Conservation (phyloP, 2,797 vertebrate genomes). For the Leontocebus nigricollis region DNA sequence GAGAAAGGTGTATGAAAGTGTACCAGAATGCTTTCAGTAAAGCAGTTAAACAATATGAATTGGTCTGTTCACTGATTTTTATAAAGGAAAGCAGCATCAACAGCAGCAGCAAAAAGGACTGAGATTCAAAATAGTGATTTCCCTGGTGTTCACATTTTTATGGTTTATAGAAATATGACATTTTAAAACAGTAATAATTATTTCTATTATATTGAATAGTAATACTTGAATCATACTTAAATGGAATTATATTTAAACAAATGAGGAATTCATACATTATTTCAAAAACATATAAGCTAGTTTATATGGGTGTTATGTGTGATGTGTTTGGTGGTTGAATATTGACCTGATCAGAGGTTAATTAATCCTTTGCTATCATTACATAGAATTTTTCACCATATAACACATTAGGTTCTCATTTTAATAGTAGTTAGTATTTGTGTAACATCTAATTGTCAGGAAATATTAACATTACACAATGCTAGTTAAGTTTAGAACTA, state of each 20-base stretch:
- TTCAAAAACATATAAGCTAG: neutral
- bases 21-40: neutral
- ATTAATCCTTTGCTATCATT: neutral
- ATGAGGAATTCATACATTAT: neutral
- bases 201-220: neutral
- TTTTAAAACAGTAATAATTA: neutral
- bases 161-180: neutral
- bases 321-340: neutral
- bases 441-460: neutral
- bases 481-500: neutral
- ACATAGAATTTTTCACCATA: neutral
- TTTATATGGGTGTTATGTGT: neutral
- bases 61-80: neutral
- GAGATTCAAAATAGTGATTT: neutral
- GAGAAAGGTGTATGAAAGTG: neutral
- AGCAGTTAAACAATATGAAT: neutral
- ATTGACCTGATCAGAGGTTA: neutral
- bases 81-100: neutral
- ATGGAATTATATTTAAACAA: neutral
- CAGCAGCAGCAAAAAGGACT: neutral
- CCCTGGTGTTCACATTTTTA: neutral
- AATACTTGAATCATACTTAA: neutral
- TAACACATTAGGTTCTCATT: neutral
- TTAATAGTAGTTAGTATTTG: neutral
- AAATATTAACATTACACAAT: neutral